phyloP scores from a whole-genome alignment of 2,113 vertebrate genomes.

The Hyla sarda region DNA sequence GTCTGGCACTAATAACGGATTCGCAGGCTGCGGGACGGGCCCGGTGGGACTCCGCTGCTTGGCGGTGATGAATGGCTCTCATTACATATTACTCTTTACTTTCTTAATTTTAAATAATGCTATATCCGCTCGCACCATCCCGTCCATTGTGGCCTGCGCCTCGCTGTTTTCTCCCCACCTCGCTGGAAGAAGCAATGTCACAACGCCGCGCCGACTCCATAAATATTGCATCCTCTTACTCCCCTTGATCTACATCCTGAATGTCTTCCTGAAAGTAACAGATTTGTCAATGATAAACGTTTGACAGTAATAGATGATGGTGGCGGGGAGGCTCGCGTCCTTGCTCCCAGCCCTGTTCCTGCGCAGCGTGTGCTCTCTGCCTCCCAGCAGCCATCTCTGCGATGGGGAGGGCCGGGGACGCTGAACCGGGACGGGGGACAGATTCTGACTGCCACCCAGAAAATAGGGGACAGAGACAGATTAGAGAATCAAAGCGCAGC shows the following conservation, averaged over 20 bases:
- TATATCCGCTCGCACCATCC: constrained; percentile 35
- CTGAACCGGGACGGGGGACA: constrained; percentile 57
- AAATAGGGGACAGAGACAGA: constrained; percentile 56
- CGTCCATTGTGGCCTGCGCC: constrained; percentile 3
- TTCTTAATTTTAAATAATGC: constrained; percentile 55
- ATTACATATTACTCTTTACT: constrained; percentile 50
- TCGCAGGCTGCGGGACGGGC: background rate
- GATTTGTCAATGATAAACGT: constrained; percentile 70
- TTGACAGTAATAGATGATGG: constrained; percentile 73
- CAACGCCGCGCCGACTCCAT: constrained; percentile 34
- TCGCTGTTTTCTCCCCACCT: constrained; percentile 26
- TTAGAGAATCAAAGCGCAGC: constrained; percentile 59
- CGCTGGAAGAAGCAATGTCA: constrained; percentile 45
- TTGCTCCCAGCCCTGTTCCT: constrained; percentile 64
- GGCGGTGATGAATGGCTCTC: constrained; percentile 48
- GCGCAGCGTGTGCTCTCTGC: constrained; percentile 64
- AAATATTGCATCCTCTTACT: constrained; percentile 52
- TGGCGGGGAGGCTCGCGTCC: constrained; percentile 63
- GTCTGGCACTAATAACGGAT: constrained; percentile 14
- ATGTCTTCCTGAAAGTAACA: constrained; percentile 51
- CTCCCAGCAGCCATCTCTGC: constrained; percentile 63
- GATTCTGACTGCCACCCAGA: constrained; percentile 63
- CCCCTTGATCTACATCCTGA: constrained; percentile 55
- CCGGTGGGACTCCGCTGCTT: constrained; percentile 18
- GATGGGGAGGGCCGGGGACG: constrained; percentile 54